Percentiles rank a stretch among this genome's conserved stretches.
Evolutionary conservation across 2,888 invertebrate genomes (phyloP).

Genomic region (Cataglyphis altisquamis): DNA sequence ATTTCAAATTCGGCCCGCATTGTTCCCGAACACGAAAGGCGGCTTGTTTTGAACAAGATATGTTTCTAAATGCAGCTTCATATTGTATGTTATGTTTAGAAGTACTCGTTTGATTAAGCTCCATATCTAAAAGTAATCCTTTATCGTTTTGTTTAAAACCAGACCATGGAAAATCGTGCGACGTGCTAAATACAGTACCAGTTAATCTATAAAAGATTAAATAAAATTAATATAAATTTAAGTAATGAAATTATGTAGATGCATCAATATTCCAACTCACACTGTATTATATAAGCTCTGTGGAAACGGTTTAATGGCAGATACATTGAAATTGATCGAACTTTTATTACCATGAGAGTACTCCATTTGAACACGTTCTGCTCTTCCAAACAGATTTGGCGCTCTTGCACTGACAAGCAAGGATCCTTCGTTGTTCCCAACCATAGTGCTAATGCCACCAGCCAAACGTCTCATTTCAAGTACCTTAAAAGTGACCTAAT

Average conservation of each 20-base stretch:
- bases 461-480: slow-evolving; percentile 93
- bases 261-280: slow-evolving; percentile 87
- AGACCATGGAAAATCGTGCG: slow-evolving; percentile 93
- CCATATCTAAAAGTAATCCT: slow-evolving; percentile 93
- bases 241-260: neutral
- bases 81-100: slow-evolving; percentile 95
- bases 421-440: slow-evolving; percentile 97
- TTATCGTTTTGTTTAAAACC: slow-evolving; percentile 93
- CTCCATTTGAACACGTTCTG: slow-evolving; percentile 93
- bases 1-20: slow-evolving; percentile 96
- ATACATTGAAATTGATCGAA: slow-evolving; percentile 93
- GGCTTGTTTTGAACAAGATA: slow-evolving; percentile 91
- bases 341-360: slow-evolving; percentile 95
- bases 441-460: slow-evolving; percentile 94
- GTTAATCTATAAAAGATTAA: slow-evolving; percentile 88
- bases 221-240: neutral
- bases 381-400: slow-evolving; percentile 95
- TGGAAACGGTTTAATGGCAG: slow-evolving; percentile 94
- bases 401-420: slow-evolving; percentile 91
- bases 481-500: slow-evolving; percentile 94
- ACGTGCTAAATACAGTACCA: slow-evolving; percentile 91
- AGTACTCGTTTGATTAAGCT: slow-evolving; percentile 88
- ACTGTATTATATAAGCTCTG: slow-evolving; percentile 89
- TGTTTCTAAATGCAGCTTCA: slow-evolving; percentile 94
- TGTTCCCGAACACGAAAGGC: slow-evolving; percentile 96